Evolutionary conservation across 2,888 invertebrate species (phyloP), one percentile per base, ranked within the genome.

Genomic region (Hypsopygia costalis): DNA sequence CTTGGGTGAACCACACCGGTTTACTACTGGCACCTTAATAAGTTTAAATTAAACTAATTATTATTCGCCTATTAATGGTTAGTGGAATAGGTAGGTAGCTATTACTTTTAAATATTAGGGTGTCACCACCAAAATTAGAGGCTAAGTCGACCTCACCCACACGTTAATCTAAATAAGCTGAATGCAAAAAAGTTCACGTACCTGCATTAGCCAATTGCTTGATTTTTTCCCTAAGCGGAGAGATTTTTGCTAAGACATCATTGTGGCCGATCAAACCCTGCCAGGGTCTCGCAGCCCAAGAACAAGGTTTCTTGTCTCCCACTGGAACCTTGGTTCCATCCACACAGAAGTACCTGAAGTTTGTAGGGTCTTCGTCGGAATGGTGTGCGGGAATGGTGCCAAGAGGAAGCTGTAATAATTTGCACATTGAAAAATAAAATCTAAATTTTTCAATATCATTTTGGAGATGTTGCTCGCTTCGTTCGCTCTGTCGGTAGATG

Each of bases 231-330:
- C 90, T 82, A 35, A 91, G 57, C 3, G 91, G 90, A 6, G 88
- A 73, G 6, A 91, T 62, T 9, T 86, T 80, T 20, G 90, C 90
- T 1, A 90, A 69, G 0, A 91, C 83, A 43, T 91, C 92, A 7
- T 91, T 91, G 62, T 94, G 94, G 4, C 92, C 92, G 66, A 94
- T 82, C 55, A 94, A 90, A 7, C 94, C 94, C 63, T 93, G 94
- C 94, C 96, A 96, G n/a, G 96, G 96, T 43, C 95, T 90, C 0
- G 94, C 94, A 0, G 95, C 95, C 96, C 96, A 96, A 0, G 93
- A 91, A 63, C 96, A 96, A 1, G 88, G 67, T 30, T 91, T 37
- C 3, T 3, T 90, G 3, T 90, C 91, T 21, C 90, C 92, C 7
- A 95, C 85, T 1, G 94, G 91, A 0, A 91, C 90, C 58, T 92